Evolutionary conservation across 2,888 invertebrate genomes (phyloP).

Genomic region (Herminia tarsipennalis): DNA sequence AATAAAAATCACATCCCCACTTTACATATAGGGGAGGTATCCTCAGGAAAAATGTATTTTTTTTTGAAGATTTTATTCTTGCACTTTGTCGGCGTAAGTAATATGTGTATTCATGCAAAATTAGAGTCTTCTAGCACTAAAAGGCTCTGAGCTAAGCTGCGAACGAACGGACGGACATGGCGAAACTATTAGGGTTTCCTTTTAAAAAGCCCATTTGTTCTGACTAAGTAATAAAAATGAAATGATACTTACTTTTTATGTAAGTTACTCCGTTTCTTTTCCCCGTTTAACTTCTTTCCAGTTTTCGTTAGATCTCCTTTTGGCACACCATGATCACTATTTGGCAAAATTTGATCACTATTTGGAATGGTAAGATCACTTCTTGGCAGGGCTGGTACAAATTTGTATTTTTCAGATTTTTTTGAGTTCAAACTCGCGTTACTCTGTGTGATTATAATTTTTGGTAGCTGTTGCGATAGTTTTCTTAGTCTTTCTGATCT

Average conservation of each 20-base stretch:
- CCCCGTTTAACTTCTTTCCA: conserved; percentile 19
- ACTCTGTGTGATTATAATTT: conserved; percentile 76
- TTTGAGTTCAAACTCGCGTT: conserved; percentile 59
- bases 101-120: no score
- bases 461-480: conserved; percentile 72
- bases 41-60: no score
- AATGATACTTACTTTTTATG: conserved; percentile 31
- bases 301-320: conserved; percentile 15
- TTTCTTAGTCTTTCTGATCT: conserved; percentile 69
- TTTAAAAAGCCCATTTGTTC: no score
- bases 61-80: no score
- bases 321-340: conserved; percentile 10
- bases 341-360: conserved; percentile 7
- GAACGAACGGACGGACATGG: no score
- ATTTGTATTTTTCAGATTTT: conserved; percentile 11
- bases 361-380: conserved; percentile 19
- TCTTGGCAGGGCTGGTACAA: conserved; percentile 17
- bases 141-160: no score
- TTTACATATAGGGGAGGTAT: no score
- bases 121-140: no score
- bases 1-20: no score
- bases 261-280: conserved; percentile 17
- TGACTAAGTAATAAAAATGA: background rate
- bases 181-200: no score
- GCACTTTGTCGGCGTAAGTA: no score